Conservation (phyloP, 1,140 invertebrate species). For the Lerema accius region DNA sequence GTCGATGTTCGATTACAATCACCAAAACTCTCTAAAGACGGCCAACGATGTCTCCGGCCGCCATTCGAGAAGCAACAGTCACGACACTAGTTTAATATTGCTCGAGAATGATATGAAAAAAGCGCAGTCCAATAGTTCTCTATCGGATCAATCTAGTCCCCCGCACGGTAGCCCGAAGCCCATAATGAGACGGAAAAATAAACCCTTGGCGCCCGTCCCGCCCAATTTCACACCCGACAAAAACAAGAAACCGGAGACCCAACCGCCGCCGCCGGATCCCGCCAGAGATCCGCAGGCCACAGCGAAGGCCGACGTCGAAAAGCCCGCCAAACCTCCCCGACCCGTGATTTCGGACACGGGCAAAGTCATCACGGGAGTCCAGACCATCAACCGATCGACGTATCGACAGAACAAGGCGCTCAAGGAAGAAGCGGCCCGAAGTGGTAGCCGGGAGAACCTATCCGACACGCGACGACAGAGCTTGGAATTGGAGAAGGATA, state of each 20-base stretch:
- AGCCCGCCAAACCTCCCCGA: conserved; percentile 84
- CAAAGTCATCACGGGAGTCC: conserved; percentile 75
- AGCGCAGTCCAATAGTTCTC: conserved; percentile 86
- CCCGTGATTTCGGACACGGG: conserved; percentile 75
- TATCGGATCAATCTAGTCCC: conserved; percentile 86
- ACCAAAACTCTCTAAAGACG: conserved; percentile 42
- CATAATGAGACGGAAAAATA: conserved; percentile 87
- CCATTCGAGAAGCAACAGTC: conserved; percentile 81
- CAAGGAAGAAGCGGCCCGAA: conserved; percentile 63
- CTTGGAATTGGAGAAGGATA: conserved; percentile 75
- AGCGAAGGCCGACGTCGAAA: conserved; percentile 58
- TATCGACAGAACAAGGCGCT: conserved; percentile 74
- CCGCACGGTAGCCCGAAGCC: conserved; percentile 89
- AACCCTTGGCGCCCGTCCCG: conserved; percentile 86
- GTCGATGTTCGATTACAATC: conserved; percentile 73
- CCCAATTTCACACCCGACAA: conserved; percentile 82
- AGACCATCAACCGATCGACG: conserved; percentile 80
- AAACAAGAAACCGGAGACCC: conserved; percentile 58
- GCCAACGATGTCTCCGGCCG: conserved; percentile 51
- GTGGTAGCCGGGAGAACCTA: conserved; percentile 72
- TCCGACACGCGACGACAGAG: conserved; percentile 72
- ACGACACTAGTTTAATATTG: conserved; percentile 81
- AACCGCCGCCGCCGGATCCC: conserved; percentile 44
- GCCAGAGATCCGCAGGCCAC: conserved; percentile 48
- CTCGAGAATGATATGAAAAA: conserved; percentile 84